Conservation (phyloP, 2,888 invertebrate genomes). For the Dryadula phaetusa region DNA sequence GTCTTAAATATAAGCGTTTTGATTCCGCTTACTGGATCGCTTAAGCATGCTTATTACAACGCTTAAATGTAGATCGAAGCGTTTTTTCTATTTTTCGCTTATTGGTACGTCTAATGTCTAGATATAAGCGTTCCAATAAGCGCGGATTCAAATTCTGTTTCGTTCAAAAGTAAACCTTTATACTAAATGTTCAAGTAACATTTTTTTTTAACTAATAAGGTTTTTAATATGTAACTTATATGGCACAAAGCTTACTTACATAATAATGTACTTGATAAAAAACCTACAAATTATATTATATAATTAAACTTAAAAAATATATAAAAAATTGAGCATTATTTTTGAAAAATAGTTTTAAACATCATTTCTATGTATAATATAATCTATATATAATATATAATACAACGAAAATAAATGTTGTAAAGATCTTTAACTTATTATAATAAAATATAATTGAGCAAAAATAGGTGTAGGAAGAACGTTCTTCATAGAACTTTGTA, state of each 20-base stretch:
- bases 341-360: neutral
- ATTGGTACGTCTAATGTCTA: too few relatives aligned
- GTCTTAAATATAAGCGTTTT: too few relatives aligned
- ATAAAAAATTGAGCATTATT: constrained; percentile 9
- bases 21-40: too few relatives aligned
- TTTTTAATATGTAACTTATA: neutral
- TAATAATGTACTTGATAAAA: neutral
- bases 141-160: too few relatives aligned
- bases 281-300: neutral
- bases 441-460: constrained; percentile 40
- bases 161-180: too few relatives aligned
- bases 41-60: too few relatives aligned
- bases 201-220: too few relatives aligned
- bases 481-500: neutral
- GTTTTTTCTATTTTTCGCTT: too few relatives aligned
- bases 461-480: constrained; percentile 41
- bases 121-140: too few relatives aligned
- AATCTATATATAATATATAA: neutral
- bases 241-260: neutral
- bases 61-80: too few relatives aligned
- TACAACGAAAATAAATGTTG: neutral
- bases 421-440: neutral
- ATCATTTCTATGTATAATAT: too few relatives aligned
- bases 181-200: too few relatives aligned
- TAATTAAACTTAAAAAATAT: neutral